Conservation (phyloP, 1,140 invertebrate species). For the Calephelis nemesis region DNA sequence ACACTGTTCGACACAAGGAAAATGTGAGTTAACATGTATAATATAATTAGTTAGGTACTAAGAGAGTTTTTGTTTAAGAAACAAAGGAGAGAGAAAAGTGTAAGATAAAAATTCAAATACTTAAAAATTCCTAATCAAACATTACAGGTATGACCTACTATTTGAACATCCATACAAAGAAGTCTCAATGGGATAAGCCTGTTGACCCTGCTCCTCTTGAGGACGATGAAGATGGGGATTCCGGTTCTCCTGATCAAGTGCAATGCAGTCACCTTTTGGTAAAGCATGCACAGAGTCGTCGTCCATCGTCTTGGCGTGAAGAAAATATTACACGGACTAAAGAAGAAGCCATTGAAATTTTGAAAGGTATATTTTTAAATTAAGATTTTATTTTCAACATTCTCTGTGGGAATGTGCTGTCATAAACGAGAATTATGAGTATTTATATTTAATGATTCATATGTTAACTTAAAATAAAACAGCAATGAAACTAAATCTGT, state of each 20-base stretch:
- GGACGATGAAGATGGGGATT: constrained; percentile 35
- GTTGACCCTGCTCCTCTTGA: constrained; percentile 86
- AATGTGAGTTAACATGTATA: too few relatives aligned
- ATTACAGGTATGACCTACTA: constrained; percentile 82
- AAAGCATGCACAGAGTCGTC: constrained; percentile 94
- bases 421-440: background rate
- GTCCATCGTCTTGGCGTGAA: constrained; percentile 97
- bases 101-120: background rate
- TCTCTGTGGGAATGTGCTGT: constrained; percentile 3
- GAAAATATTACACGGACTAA: constrained; percentile 94
- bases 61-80: too few relatives aligned
- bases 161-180: constrained; percentile 96
- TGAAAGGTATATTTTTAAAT: constrained; percentile 77
- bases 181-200: constrained; percentile 97
- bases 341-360: constrained; percentile 92
- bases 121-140: background rate
- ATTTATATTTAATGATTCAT: too few relatives aligned
- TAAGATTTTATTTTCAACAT: background rate
- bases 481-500: too few relatives aligned
- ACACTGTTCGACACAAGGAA: too few relatives aligned
- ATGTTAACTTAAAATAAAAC: too few relatives aligned
- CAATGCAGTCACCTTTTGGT: constrained; percentile 96
- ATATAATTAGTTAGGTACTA: too few relatives aligned
- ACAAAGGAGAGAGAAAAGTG: too few relatives aligned
- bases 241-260: constrained; percentile 80